A percentile compares a stretch with the other conserved stretches of the same genome.
These are phyloP conservation scores for Leptoclinus maculatus DNA, from an alignment of 2,797 vertebrate genomes.

Conservation along the genomic window DNA sequence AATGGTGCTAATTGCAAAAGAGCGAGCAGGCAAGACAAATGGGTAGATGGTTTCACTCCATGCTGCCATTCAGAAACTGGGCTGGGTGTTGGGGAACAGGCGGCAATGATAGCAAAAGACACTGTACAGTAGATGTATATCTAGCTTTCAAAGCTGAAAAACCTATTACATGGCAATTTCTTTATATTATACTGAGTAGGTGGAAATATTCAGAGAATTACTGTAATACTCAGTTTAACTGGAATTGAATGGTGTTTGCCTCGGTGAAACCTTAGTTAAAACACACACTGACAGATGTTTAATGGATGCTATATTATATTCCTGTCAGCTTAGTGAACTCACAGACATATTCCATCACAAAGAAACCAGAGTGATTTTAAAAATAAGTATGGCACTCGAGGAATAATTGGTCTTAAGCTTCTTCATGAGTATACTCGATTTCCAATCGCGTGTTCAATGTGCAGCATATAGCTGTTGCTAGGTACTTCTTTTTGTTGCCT, in stretches of 20 bases:
- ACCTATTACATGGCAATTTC: conserved; percentile 18
- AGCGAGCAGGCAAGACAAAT: conserved; percentile 48
- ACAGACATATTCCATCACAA: background rate
- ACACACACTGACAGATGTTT: conserved; percentile 12
- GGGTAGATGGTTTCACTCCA: conserved; percentile 64
- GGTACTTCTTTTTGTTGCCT: background rate
- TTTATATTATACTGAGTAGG: conserved; percentile 36
- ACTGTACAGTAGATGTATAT: conserved; percentile 37
- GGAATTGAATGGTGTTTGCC: conserved; percentile 27
- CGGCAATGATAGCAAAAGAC: conserved; percentile 19
- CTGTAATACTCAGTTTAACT: conserved; percentile 30
- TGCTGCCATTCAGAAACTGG: conserved; percentile 59
- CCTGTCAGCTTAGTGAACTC: conserved; percentile 1
- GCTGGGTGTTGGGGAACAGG: conserved; percentile 16
- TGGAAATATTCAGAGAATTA: conserved; percentile 48
- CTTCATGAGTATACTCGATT: background rate
- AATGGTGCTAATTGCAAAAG: conserved; percentile 74
- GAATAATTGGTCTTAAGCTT: background rate
- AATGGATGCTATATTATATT: background rate
- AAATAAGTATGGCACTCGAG: background rate
- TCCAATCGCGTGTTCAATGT: background rate
- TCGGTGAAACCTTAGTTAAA: conserved; percentile 24
- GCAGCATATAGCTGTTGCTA: conserved; percentile 1
- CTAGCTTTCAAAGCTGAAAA: conserved; percentile 24
- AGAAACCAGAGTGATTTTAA: conserved; percentile 1